Conservation (phyloP, 2,797 vertebrate species). For the Phataginus tricuspis region DNA sequence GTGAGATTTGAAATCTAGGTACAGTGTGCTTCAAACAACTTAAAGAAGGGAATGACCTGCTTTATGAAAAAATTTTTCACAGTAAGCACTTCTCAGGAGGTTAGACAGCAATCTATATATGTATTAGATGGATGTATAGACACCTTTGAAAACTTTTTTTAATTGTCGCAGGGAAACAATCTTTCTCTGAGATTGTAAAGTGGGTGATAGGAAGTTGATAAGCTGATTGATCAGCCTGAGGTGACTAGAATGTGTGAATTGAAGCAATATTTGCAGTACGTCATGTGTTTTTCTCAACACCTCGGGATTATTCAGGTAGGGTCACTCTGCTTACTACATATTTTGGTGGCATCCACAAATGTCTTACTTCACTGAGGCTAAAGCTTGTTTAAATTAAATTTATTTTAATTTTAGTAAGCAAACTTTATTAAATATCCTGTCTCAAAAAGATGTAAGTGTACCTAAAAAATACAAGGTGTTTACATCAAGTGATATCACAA, state of each 20-base stretch:
- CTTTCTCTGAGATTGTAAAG: slow-evolving; percentile 42
- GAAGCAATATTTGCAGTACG: slow-evolving; percentile 18
- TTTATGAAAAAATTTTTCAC: slow-evolving; percentile 77
- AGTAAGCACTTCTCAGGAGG: slow-evolving; percentile 71
- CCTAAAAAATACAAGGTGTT: not conserved
- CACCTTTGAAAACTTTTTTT: not conserved
- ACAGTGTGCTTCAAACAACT: slow-evolving; percentile 71
- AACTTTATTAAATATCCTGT: not conserved
- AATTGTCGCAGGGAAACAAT: slow-evolving; percentile 50
- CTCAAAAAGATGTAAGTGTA: not conserved
- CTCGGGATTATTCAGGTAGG: not conserved
- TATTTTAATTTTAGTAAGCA: not conserved
- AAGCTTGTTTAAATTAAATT: not conserved
- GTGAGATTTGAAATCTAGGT: slow-evolving; percentile 70
- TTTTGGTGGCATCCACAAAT: not conserved
- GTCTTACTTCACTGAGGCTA: slow-evolving; percentile 49
- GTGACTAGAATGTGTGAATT: slow-evolving; percentile 15
- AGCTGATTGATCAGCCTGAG: slow-evolving; percentile 11
- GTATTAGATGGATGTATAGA: slow-evolving; percentile 12
- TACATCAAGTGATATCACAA: not conserved
- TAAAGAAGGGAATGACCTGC: slow-evolving; percentile 74
- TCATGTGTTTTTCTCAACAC: not conserved
- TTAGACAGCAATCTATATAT: slow-evolving; percentile 69
- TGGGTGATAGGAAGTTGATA: slow-evolving; percentile 3
- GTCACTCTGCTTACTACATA: not conserved